Percentiles rank a stretch among this genome's conserved stretches.
Conservation (phyloP, 1,140 invertebrate species). For the Drosophila neocordata region DNA sequence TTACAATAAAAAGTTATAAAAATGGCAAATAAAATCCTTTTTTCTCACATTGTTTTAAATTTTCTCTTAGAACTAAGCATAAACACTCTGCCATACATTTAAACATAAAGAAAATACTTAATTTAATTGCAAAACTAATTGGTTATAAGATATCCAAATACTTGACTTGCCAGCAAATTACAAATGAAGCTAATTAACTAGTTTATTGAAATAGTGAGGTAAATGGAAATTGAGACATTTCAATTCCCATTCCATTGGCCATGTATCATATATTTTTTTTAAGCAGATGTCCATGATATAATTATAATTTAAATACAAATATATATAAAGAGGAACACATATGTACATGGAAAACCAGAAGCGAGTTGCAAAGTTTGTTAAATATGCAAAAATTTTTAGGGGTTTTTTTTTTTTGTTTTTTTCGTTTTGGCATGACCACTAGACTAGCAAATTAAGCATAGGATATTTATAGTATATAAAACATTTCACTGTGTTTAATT, state of each 20-base stretch:
- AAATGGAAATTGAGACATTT: constrained; percentile 3
- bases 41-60: no score
- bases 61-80: no score
- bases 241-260: neutral
- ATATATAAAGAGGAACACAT: neutral
- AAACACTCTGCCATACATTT: no score
- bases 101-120: no score
- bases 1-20: no score
- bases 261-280: constrained; percentile 17
- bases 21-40: no score
- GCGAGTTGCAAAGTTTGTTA: constrained; percentile 5
- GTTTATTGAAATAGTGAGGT: constrained; percentile 4
- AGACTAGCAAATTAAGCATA: constrained; percentile 1
- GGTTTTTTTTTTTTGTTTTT: neutral
- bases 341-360: neutral
- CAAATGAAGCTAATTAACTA: constrained; percentile 38
- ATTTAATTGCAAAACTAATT: neutral
- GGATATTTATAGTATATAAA: constrained; percentile 47
- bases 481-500: constrained; percentile 61
- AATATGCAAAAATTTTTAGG: constrained; percentile 46
- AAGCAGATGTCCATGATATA: constrained; percentile 44
- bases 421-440: neutral
- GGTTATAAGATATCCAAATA: neutral
- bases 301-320: constrained; percentile 35
- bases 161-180: neutral